phyloP scores from a whole-genome alignment of 2,797 vertebrate genomes.

The Channa striata region DNA sequence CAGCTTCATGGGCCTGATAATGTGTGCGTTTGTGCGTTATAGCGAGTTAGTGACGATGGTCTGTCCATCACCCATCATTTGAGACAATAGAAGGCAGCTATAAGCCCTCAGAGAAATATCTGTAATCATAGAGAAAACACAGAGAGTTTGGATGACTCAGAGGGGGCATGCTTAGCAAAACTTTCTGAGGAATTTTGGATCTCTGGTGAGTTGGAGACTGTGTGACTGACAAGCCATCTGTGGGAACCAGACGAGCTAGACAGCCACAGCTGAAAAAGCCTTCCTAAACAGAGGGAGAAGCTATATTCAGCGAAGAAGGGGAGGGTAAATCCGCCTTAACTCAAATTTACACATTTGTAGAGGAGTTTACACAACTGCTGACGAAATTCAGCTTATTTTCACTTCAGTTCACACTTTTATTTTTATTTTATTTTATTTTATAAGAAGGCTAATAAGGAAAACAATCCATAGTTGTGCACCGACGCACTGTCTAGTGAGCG shows the following conservation, averaged over 20 bases:
- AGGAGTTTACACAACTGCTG: conserved; percentile 35
- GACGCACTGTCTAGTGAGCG: no score
- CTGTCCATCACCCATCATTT: conserved; percentile 59
- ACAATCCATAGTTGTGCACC: no score
- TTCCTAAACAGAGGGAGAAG: conserved; percentile 50
- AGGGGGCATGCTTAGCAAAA: conserved; percentile 50
- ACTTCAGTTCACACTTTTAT: conserved; percentile 11
- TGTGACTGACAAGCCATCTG: conserved; percentile 75
- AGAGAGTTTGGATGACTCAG: conserved; percentile 50
- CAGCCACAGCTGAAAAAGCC: conserved; percentile 52
- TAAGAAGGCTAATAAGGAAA: not conserved
- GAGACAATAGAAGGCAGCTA: conserved; percentile 50
- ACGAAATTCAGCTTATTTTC: conserved; percentile 23
- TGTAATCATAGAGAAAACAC: conserved; percentile 56
- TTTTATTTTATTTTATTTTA: conserved; percentile 2
- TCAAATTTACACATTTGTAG: conserved; percentile 56
- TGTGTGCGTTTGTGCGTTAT: conserved; percentile 6
- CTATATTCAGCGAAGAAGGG: conserved; percentile 48
- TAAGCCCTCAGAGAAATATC: conserved; percentile 46
- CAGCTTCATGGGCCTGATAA: conserved; percentile 11
- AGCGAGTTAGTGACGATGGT: conserved; percentile 21
- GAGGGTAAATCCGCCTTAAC: conserved; percentile 50
- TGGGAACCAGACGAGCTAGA: conserved; percentile 68
- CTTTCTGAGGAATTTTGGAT: conserved; percentile 63
- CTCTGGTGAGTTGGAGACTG: conserved; percentile 52